Evolutionary conservation across 2,113 vertebrate species (phyloP), one percentile per base, ranked within the genome.

Genomic region (Esox niger): DNA sequence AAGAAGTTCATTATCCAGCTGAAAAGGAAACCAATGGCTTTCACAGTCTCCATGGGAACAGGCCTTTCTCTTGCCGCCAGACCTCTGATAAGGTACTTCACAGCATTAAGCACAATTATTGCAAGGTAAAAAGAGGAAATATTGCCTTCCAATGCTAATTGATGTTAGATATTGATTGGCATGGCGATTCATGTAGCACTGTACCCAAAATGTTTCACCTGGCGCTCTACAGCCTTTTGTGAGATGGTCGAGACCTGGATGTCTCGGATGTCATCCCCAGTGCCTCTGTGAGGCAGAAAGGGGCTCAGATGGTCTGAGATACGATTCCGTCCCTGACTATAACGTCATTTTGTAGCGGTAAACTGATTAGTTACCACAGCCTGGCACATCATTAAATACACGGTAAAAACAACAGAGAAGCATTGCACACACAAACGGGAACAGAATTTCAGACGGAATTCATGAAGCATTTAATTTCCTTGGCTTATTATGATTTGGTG

Each of bases 21-120:
- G 88, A 92, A 91, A 91, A 91, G 91, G 86, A 90, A 88, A 89
- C 88, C 87, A 85, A 91, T 90, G 90, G 90, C 88, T 92, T 93
- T 92, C 86, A 90, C 69, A 57, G 90, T 93, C 80, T 7, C 87
- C 87, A 91, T 90, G 87, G 91, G 62, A 85, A 91, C 90, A n/a
- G 76, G 84, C 86, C 83, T 90, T 91, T 91, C 87, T 91, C 80
- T 89, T 68, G 79, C 86, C 62, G 73, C 89, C 89, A 83, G 85
- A 84, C 89, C 83, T 86, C 80, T 88, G 88, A 92, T 90, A 91
- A 92, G 90, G 90, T 92, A 92, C 90, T 92, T 92, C 89, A 89
- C 79, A 73, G 82, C 80, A 82, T 87, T 86, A 86, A 90, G 86
- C 87, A 78, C 86, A 90, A 91, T 92, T 90, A 88, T 90, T 86